Conservation (phyloP, 2,113 vertebrate genomes). For the Xiphorhynchus elegans region DNA sequence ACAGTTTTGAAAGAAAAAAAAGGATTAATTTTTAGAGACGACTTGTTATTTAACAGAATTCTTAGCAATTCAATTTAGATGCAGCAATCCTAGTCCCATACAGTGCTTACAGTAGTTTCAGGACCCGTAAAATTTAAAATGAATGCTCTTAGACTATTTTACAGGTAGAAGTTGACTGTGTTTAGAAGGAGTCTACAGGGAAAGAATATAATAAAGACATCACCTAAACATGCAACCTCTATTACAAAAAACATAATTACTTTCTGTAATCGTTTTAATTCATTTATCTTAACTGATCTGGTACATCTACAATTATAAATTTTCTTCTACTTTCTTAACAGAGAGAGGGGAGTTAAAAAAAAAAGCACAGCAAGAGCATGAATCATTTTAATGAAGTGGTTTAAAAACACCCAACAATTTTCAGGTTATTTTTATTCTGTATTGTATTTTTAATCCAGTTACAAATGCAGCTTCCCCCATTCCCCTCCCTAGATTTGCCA, state of each 20-base stretch:
- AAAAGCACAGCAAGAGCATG: neutral
- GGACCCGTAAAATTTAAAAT: slow-evolving; percentile 45
- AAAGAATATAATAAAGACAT: slow-evolving; percentile 1
- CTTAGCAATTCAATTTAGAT: slow-evolving; percentile 33
- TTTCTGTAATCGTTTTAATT: neutral
- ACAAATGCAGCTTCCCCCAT: neutral
- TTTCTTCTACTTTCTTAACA: neutral
- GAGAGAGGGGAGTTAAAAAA: neutral
- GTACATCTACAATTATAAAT: neutral
- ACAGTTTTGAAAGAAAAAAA: slow-evolving; percentile 48
- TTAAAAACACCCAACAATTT: neutral
- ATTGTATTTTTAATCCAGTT: neutral
- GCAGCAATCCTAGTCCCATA: neutral
- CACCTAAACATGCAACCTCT: neutral
- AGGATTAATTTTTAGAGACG: slow-evolving; percentile 27
- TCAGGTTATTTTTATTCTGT: neutral
- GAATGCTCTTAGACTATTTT: neutral
- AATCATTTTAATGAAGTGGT: neutral
- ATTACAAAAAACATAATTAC: neutral
- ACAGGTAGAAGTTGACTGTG: neutral
- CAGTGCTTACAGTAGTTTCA: neutral
- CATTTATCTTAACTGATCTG: neutral
- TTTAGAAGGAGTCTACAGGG: neutral
- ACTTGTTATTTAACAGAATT: slow-evolving; percentile 63
- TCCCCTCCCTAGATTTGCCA: neutral